Conservation (phyloP, 2,113 vertebrate species). For the Planiliza haematocheilus region DNA sequence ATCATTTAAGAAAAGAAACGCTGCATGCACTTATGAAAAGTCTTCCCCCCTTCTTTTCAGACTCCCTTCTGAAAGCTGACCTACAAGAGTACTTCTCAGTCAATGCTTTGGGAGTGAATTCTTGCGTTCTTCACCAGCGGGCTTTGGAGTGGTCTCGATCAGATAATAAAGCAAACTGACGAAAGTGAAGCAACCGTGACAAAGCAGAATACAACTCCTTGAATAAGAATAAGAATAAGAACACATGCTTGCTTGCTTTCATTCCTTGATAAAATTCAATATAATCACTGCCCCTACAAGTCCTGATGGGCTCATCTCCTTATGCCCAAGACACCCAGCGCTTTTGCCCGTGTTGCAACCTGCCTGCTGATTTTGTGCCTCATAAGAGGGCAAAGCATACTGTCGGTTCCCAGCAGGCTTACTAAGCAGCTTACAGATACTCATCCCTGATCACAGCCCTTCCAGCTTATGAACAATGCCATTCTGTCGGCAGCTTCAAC, state of each 20-base stretch:
- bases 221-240: not conserved
- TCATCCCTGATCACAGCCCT: constrained; percentile 77
- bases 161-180: constrained; percentile 36
- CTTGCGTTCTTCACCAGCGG: constrained; percentile 20
- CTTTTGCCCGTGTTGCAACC: constrained; percentile 31
- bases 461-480: constrained; percentile 69
- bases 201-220: not conserved
- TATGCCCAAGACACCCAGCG: not conserved
- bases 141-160: constrained; percentile 52
- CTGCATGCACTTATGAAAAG: too few species aligned
- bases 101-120: constrained; percentile 24
- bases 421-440: constrained; percentile 81
- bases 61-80: constrained; percentile 24
- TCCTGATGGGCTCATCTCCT: constrained; percentile 3
- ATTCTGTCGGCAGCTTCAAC: constrained; percentile 67
- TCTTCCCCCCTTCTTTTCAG: constrained; percentile 20
- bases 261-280: not conserved
- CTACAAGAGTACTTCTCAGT: constrained; percentile 19
- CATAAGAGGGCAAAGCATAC: constrained; percentile 59
- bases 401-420: constrained; percentile 71
- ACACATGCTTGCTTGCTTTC: too few species aligned
- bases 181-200: constrained; percentile 19
- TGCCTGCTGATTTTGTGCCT: constrained; percentile 49
- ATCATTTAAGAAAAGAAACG: constrained; percentile 3
- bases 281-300: not conserved